phyloP scores from a whole-genome alignment of 2,113 vertebrate species.

The Corynorhinus townsendii region DNA sequence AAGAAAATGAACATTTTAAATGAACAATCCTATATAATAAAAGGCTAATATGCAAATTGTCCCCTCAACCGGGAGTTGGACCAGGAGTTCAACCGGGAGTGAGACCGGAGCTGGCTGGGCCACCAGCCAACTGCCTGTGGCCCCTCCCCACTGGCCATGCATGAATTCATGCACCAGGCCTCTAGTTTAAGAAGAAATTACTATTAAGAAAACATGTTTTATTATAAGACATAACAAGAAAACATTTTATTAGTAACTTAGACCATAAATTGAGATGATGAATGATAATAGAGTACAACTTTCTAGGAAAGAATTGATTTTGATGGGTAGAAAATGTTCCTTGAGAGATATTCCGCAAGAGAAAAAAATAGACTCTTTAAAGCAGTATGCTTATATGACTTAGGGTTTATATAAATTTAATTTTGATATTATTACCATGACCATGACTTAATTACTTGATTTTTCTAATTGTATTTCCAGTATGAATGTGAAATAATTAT shows the following conservation, averaged over 20 bases:
- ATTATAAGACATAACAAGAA: neutral
- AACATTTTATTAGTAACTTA: neutral
- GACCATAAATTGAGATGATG: neutral
- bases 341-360: neutral
- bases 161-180: too few species aligned
- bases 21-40: neutral
- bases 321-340: neutral
- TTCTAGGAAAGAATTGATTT: neutral
- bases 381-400: neutral
- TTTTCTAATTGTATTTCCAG: neutral
- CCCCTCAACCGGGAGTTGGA: too few species aligned
- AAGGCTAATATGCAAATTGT: too few species aligned
- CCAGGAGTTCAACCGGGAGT: too few species aligned
- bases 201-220: neutral
- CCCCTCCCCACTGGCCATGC: too few species aligned
- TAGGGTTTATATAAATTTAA: neutral
- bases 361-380: neutral
- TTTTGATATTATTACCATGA: neutral
- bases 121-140: too few species aligned
- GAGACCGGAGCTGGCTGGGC: too few species aligned
- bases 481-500: neutral
- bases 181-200: neutral
- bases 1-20: neutral
- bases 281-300: neutral
- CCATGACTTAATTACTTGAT: neutral